phyloP scores from a whole-genome alignment of 2,113 vertebrate species.

The Pavo muticus region DNA sequence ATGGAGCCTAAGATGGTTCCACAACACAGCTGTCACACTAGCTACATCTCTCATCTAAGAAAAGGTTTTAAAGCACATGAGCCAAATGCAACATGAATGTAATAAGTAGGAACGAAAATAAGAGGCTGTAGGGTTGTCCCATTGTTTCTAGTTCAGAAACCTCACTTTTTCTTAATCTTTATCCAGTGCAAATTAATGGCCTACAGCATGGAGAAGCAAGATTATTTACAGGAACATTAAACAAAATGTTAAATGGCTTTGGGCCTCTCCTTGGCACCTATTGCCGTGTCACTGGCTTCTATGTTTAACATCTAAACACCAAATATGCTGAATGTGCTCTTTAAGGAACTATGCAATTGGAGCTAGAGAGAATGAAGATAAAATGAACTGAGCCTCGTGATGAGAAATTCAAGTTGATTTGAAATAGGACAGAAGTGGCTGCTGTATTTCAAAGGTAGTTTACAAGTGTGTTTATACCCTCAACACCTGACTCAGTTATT shows the following conservation, averaged over 20 bases:
- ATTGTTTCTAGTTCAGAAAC: neutral
- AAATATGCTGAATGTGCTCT: neutral
- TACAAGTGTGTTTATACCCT: neutral
- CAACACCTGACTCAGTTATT: neutral
- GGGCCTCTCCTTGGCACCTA: neutral
- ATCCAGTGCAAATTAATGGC: neutral
- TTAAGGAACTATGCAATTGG: neutral
- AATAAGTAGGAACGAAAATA: neutral
- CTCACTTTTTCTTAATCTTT: neutral
- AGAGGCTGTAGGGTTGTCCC: neutral
- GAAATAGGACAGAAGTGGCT: neutral
- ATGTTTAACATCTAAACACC: neutral
- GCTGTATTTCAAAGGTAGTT: neutral
- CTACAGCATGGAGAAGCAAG: neutral
- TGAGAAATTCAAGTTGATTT: neutral
- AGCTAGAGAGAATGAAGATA: neutral
- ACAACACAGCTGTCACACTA: neutral
- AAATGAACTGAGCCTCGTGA: neutral
- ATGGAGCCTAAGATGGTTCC: neutral
- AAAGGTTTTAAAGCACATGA: neutral
- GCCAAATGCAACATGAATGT: neutral
- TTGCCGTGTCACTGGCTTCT: neutral
- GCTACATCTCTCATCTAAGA: fast-evolving
- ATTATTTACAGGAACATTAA: neutral
- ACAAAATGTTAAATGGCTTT: neutral